These are phyloP conservation scores for Tachina lurida DNA, from an alignment of 2,888 invertebrate genomes.

Conservation along the genomic window DNA sequence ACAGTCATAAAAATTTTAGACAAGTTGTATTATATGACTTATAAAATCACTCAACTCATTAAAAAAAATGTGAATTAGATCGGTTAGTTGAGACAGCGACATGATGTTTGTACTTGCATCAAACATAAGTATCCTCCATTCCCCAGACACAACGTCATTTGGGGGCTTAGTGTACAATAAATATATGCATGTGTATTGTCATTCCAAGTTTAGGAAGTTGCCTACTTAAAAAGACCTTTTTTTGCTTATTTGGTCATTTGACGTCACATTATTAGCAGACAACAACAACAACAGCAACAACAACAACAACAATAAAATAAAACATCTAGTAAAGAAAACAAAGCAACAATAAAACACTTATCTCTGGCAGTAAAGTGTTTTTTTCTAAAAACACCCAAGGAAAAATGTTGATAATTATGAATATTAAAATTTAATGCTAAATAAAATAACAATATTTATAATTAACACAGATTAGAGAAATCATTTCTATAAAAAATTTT, in stretches of 20 bases:
- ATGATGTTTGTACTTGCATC: too few species aligned
- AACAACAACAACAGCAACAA: constrained; percentile 15
- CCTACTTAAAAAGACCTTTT: constrained; percentile 59
- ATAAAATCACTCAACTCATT: too few species aligned
- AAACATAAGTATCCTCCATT: too few species aligned
- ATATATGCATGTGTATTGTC: not conserved
- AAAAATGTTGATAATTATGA: constrained; percentile 32
- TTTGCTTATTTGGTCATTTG: constrained; percentile 68
- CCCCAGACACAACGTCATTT: too few species aligned
- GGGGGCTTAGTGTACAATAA: too few species aligned
- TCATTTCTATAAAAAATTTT: too few species aligned
- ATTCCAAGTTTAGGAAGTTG: constrained; percentile 65
- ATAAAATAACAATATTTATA: not conserved
- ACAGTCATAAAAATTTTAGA: too few species aligned
- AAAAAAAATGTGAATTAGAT: too few species aligned
- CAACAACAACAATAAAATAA: constrained; percentile 10
- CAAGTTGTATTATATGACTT: too few species aligned
- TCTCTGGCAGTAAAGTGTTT: constrained; percentile 41
- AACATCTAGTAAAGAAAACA: not conserved
- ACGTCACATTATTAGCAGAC: constrained; percentile 64
- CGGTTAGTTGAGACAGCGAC: too few species aligned
- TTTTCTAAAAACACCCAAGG: constrained; percentile 34
- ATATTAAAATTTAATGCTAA: not conserved
- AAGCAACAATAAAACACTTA: constrained; percentile 1
- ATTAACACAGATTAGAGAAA: too few species aligned